Conservation (phyloP, 2,888 invertebrate genomes). For the Sthenelais limicola region DNA sequence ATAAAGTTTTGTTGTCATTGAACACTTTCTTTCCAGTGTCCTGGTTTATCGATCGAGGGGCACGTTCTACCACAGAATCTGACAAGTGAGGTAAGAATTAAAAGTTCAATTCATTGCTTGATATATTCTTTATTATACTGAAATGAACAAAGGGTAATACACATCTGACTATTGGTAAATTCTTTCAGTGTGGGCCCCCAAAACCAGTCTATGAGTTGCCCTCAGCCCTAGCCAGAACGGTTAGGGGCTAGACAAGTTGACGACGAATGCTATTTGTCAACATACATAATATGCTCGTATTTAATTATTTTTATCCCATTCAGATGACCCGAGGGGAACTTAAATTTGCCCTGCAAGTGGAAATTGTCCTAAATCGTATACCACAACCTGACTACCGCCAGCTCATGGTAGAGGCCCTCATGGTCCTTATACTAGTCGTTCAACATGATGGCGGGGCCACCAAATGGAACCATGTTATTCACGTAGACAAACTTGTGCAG, state of each 20-base stretch:
- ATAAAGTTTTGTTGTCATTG: too few relatives aligned
- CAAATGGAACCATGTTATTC: constrained; percentile 63
- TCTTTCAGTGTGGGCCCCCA: too few relatives aligned
- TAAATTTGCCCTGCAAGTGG: constrained; percentile 97
- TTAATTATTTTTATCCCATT: background rate
- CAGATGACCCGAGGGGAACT: constrained; percentile 98
- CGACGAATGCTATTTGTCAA: too few relatives aligned
- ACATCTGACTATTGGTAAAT: too few relatives aligned
- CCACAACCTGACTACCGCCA: constrained; percentile 99
- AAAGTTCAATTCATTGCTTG: too few relatives aligned
- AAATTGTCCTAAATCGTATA: constrained; percentile 95
- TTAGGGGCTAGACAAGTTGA: background rate
- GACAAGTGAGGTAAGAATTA: constrained; percentile 84
- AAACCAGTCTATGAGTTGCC: too few relatives aligned
- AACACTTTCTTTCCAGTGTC: constrained; percentile 78
- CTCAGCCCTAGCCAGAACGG: background rate
- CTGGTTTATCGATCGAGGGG: constrained; percentile 93
- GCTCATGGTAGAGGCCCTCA: constrained; percentile 93
- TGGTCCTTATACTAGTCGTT: constrained; percentile 91
- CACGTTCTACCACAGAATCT: constrained; percentile 91
- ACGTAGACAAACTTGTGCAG: constrained; percentile 92
- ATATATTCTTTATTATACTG: too few relatives aligned
- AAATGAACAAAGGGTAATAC: too few relatives aligned
- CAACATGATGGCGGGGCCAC: constrained; percentile 66
- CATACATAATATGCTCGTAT: background rate